Percentiles rank a stretch among this genome's conserved stretches.
Conservation (phyloP, 2,113 vertebrate genomes). For the Pithys albifrons region DNA sequence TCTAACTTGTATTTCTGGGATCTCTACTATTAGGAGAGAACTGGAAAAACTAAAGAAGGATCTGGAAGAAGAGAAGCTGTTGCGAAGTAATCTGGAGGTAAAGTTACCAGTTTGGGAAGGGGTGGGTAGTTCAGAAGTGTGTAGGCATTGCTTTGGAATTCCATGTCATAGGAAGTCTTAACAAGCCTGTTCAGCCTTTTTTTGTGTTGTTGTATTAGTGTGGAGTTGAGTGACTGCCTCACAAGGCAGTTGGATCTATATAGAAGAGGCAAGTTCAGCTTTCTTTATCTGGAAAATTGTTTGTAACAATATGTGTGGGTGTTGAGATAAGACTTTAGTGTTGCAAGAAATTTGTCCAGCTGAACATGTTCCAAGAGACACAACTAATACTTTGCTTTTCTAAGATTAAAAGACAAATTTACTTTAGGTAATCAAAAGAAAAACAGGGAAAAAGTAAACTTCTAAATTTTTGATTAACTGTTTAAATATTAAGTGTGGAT, state of each 20-base stretch:
- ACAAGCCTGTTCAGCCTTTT: neutral
- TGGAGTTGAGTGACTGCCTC: neutral
- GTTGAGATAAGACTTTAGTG: neutral
- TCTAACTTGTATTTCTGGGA: neutral
- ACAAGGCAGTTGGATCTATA: neutral
- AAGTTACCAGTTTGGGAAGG: neutral
- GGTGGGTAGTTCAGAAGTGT: neutral
- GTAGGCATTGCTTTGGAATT: neutral
- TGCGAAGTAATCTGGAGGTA: conserved; percentile 89
- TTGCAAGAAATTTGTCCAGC: neutral
- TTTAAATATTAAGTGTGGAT: neutral
- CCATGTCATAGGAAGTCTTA: neutral
- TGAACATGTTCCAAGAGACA: neutral
- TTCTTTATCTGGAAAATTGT: neutral
- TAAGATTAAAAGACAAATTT: neutral
- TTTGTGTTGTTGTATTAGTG: neutral
- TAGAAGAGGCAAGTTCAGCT: neutral
- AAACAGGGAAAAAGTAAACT: neutral
- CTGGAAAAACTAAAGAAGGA: conserved; percentile 86
- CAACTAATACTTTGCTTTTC: neutral
- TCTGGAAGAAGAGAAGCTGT: conserved; percentile 87
- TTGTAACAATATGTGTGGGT: neutral
- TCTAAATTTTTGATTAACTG: neutral
- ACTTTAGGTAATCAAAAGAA: neutral
- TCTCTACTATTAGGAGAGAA: conserved; percentile 83